Percentiles rank a stretch among this genome's conserved stretches.
Evolutionary conservation across 2,888 invertebrate genomes (phyloP).

Genomic region (Limnephilus rhombicus): DNA sequence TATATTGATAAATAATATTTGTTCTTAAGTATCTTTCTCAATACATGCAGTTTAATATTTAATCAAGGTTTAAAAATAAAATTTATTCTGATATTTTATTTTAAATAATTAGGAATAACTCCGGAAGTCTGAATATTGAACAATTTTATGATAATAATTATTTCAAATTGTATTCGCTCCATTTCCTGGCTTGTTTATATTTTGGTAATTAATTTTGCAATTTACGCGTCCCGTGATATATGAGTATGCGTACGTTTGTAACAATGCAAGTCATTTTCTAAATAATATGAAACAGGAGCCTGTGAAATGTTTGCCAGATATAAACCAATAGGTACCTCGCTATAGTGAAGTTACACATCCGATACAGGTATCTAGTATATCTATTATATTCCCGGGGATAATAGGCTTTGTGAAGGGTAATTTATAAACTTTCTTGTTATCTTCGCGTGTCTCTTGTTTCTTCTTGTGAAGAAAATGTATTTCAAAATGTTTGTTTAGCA

Average conservation of each 20-base stretch:
- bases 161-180: background rate
- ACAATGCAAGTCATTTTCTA: background rate
- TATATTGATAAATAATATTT: too few species aligned
- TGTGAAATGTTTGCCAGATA: background rate
- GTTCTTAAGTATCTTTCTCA: too few species aligned
- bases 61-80: too few species aligned
- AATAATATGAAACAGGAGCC: background rate
- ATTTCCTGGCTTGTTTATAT: background rate
- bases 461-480: conserved; percentile 51
- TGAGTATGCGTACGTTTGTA: background rate
- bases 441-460: conserved; percentile 53
- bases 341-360: background rate
- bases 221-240: background rate
- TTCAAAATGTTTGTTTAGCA: conserved; percentile 54
- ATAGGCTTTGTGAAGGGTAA: conserved; percentile 47
- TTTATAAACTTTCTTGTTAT: conserved; percentile 53
- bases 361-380: background rate
- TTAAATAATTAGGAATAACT: background rate
- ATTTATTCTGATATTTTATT: too few species aligned
- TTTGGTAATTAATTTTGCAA: background rate
- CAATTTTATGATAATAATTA: too few species aligned
- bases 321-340: background rate
- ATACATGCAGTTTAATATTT: too few species aligned
- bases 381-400: conserved; percentile 40
- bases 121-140: too few species aligned